Evolutionary conservation across 2,888 invertebrate species (phyloP).

Genomic region (Erynnis tages): DNA sequence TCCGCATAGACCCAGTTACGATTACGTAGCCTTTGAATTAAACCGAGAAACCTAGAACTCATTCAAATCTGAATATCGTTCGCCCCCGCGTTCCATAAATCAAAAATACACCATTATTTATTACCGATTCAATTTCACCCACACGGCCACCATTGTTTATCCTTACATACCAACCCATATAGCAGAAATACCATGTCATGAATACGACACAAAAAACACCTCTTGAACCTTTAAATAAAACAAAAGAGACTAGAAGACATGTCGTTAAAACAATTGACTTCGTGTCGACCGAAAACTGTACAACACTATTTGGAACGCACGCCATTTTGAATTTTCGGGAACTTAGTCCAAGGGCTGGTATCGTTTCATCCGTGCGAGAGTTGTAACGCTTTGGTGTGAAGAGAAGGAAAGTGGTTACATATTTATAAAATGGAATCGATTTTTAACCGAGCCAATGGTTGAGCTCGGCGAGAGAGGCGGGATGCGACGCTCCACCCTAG

Average conservation of each 20-base stretch:
- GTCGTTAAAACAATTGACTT: constrained; percentile 78
- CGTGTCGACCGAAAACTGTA: constrained; percentile 44
- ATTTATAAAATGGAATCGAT: constrained; percentile 82
- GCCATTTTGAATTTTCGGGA: constrained; percentile 40
- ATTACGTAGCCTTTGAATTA: constrained; percentile 2
- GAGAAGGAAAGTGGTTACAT: constrained; percentile 74
- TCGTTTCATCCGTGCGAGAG: constrained; percentile 29
- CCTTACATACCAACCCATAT: constrained; percentile 45
- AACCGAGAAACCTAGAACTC: constrained; percentile 6
- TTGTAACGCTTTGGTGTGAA: constrained; percentile 42
- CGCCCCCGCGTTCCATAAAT: constrained; percentile 50
- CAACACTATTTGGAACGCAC: constrained; percentile 42
- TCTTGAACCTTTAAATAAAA: constrained; percentile 75
- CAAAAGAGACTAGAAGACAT: constrained; percentile 77
- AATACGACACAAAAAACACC: constrained; percentile 58
- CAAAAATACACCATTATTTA: constrained; percentile 77
- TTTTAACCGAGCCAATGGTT: constrained; percentile 78
- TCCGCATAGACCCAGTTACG: background rate
- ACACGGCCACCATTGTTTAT: constrained; percentile 70
- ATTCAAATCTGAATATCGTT: constrained; percentile 15
- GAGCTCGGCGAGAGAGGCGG: constrained; percentile 66
- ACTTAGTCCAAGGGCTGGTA: constrained; percentile 33
- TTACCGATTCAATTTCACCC: constrained; percentile 75
- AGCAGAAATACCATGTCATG: constrained; percentile 53
- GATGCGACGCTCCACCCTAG: constrained; percentile 64